Percentiles rank a stretch among this genome's conserved stretches.
Evolutionary conservation across 2,113 vertebrate genomes (phyloP).

Genomic region (Neofelis nebulosa): DNA sequence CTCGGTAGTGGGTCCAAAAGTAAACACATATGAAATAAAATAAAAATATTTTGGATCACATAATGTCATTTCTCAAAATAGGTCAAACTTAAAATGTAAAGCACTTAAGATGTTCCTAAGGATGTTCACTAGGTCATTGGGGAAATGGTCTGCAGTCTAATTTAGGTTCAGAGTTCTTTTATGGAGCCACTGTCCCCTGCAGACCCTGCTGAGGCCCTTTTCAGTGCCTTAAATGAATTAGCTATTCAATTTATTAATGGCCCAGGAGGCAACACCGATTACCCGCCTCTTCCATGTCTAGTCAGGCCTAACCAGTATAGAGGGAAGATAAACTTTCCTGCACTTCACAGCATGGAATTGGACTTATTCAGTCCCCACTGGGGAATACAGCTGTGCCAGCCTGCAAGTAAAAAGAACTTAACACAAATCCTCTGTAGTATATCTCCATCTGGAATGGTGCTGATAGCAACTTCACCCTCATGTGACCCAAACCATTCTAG

Average conservation of each 20-base stretch:
- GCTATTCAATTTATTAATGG: not conserved
- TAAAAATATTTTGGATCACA: conserved; percentile 17
- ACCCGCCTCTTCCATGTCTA: not conserved
- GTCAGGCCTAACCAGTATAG: not conserved
- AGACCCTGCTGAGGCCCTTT: not conserved
- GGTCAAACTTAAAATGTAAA: not conserved
- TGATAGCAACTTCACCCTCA: not conserved
- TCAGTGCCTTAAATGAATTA: not conserved
- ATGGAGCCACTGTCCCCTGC: not conserved
- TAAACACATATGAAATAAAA: conserved; percentile 13
- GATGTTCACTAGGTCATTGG: not conserved
- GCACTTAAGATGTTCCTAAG: not conserved
- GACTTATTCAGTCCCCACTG: not conserved
- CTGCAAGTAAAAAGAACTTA: not conserved
- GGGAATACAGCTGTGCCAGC: not conserved
- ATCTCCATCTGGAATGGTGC: not conserved
- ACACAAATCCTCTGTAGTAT: not conserved
- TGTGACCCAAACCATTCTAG: not conserved
- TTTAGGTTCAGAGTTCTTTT: not conserved
- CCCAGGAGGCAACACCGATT: not conserved
- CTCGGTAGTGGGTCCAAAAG: not conserved
- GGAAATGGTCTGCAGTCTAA: not conserved
- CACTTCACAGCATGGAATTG: not conserved
- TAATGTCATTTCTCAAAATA: conserved; percentile 23
- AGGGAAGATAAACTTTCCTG: not conserved